phyloP scores from a whole-genome alignment of 2,797 vertebrate genomes.

The Neoniphon sammara region DNA sequence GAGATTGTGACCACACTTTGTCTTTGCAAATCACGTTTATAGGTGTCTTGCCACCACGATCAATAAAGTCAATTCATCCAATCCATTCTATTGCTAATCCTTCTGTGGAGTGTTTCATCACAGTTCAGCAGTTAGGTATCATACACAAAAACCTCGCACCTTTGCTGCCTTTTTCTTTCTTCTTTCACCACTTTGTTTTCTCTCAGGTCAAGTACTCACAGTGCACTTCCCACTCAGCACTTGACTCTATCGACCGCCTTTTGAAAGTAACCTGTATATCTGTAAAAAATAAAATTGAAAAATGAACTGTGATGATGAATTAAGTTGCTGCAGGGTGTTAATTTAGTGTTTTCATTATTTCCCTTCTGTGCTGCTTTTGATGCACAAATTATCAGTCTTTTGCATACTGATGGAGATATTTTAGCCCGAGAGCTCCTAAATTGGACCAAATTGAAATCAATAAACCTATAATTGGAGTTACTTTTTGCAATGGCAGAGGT shows the following conservation, averaged over 20 bases:
- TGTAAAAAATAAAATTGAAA: constrained; percentile 36
- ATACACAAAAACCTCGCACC: constrained; percentile 45
- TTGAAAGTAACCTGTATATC: constrained; percentile 47
- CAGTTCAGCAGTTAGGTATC: constrained; percentile 36
- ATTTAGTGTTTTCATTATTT: constrained; percentile 19
- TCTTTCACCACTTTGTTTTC: constrained; percentile 35
- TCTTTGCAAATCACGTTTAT: constrained; percentile 58
- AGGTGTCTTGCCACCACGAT: constrained; percentile 58
- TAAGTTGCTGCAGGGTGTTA: constrained; percentile 23
- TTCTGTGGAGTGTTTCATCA: constrained; percentile 63
- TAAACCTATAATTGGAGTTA: constrained; percentile 27
- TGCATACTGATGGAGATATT: constrained; percentile 18
- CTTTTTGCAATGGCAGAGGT: constrained; percentile 21
- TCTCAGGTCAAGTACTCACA: constrained; percentile 48
- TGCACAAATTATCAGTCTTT: constrained; percentile 40
- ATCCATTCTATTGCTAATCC: constrained; percentile 41
- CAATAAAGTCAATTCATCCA: constrained; percentile 58
- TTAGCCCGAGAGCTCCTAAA: constrained; percentile 12
- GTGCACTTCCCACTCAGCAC: constrained; percentile 41
- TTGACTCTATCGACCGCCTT: constrained; percentile 48
- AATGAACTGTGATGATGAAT: constrained; percentile 50
- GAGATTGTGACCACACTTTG: constrained; percentile 41
- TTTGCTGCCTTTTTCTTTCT: constrained; percentile 50
- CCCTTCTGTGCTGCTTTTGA: constrained; percentile 24
- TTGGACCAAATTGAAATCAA: constrained; percentile 12